These are phyloP conservation scores for Rhabdomys dilectus DNA, from an alignment of 2,113 vertebrate genomes.

Conservation along the genomic window DNA sequence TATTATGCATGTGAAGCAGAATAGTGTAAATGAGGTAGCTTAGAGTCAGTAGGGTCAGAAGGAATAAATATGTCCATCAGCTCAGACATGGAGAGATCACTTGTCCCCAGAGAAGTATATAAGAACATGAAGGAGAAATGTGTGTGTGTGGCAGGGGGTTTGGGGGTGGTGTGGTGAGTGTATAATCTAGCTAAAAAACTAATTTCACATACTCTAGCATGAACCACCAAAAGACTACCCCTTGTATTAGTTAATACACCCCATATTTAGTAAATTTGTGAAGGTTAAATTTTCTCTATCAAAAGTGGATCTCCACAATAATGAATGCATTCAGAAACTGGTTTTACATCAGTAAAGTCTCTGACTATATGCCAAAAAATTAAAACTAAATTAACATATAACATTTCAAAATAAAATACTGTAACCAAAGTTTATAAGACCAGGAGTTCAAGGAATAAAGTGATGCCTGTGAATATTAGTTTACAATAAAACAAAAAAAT, in stretches of 20 bases:
- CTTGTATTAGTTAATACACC: constrained; percentile 1
- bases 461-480: background rate
- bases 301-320: background rate
- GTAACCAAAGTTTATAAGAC: background rate
- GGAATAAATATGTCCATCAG: background rate
- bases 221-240: background rate
- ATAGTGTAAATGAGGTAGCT: background rate
- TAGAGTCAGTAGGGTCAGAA: background rate
- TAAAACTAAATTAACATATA: background rate
- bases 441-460: background rate
- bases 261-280: background rate
- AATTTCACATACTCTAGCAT: background rate
- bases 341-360: background rate
- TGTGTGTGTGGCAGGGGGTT: background rate
- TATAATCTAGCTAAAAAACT: background rate
- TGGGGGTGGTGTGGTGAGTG: background rate
- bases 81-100: background rate
- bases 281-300: constrained; percentile 19
- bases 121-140: background rate
- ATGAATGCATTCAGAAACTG: constrained; percentile 8
- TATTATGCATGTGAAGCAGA: background rate
- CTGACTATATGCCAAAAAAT: background rate
- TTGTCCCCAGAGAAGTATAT: background rate
- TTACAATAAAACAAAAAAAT: background rate
- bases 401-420: background rate